phyloP scores from a whole-genome alignment of 2,113 vertebrate genomes.

The Paradoxurus hermaphroditus region DNA sequence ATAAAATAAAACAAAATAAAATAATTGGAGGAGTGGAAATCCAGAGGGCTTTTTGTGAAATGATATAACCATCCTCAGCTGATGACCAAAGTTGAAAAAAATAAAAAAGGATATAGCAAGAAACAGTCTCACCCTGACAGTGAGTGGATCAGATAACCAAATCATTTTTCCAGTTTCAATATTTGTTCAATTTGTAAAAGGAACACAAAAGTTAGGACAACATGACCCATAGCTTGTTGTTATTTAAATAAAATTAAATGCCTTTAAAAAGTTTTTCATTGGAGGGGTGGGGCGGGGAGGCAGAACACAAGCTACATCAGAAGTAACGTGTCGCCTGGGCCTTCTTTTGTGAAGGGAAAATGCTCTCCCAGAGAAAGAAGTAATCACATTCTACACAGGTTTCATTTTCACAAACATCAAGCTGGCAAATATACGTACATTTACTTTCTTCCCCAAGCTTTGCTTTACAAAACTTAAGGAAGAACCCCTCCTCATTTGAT shows the following conservation, averaged over 20 bases:
- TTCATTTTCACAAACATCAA: constrained; percentile 59
- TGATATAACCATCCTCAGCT: constrained; percentile 5
- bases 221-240: constrained; percentile 64
- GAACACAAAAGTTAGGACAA: constrained; percentile 67
- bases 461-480: constrained; percentile 64
- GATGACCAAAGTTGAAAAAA: constrained; percentile 62
- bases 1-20: constrained; percentile 54
- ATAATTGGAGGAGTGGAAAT: constrained; percentile 21
- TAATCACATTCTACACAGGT: background rate
- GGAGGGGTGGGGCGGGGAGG: background rate
- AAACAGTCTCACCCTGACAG: constrained; percentile 16
- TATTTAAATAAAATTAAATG: constrained; percentile 58
- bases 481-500: constrained; percentile 53
- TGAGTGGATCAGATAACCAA: constrained; percentile 52
- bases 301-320: background rate
- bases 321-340: background rate
- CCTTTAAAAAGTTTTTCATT: constrained; percentile 46
- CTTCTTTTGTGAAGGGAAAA: constrained; percentile 32
- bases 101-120: constrained; percentile 46
- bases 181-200: constrained; percentile 74
- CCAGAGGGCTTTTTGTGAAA: constrained; percentile 9
- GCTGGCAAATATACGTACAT: constrained; percentile 45
- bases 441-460: constrained; percentile 33
- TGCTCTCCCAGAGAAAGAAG: background rate
- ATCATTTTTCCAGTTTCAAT: constrained; percentile 62